These are phyloP conservation scores for Pristionchus japonicus DNA, from an alignment of 2,888 invertebrate species.

Conservation along the genomic window DNA sequence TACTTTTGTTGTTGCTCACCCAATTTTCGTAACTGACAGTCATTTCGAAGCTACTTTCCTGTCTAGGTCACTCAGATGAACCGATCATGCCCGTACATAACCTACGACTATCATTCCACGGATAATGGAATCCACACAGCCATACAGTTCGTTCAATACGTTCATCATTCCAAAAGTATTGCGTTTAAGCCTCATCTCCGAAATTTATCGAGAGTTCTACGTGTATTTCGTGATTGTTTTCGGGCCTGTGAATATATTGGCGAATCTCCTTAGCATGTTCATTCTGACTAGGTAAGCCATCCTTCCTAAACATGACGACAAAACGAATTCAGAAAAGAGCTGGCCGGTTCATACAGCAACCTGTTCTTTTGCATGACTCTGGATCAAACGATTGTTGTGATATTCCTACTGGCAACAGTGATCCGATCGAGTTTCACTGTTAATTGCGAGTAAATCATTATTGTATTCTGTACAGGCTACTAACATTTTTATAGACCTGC, in stretches of 20 bases:
- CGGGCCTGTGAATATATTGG: not conserved
- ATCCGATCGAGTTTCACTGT: not conserved
- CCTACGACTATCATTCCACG: not conserved
- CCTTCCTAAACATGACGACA: not conserved
- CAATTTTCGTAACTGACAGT: no score
- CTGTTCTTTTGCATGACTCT: constrained; percentile 2
- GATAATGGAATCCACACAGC: not conserved
- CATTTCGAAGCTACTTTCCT: no score
- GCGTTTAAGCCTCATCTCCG: not conserved
- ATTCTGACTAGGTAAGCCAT: not conserved
- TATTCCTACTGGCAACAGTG: not conserved
- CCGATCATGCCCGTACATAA: not conserved
- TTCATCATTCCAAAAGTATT: not conserved
- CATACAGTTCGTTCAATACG: not conserved
- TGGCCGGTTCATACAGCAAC: not conserved
- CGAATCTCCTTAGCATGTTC: not conserved
- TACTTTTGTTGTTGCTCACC: no score
- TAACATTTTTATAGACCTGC: not conserved
- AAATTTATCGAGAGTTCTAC: not conserved
- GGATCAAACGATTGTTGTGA: not conserved
- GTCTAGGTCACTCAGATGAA: not conserved
- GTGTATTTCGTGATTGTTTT: not conserved
- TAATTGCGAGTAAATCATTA: not conserved
- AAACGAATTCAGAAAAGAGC: not conserved
- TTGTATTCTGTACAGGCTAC: not conserved